Evolutionary conservation across 1,140 invertebrate species (phyloP), one percentile per base, ranked within the genome.

Genomic region (Drosophila teissieri): DNA sequence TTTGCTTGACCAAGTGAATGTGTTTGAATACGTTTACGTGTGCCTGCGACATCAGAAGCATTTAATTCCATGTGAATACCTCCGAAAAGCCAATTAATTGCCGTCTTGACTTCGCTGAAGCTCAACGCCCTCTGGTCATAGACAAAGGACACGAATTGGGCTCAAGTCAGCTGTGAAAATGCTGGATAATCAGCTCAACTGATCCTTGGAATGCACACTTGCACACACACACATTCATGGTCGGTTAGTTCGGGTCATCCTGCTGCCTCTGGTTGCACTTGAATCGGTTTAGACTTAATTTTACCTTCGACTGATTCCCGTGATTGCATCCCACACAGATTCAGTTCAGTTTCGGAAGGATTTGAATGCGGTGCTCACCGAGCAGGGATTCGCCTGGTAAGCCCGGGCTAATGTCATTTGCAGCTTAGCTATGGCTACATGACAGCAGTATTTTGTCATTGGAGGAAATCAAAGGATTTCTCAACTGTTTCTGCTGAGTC

Each of bases 401-500:
- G 31, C 22, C 58, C 27, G 14, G 63, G 51, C 81, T 84, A 73
- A 85, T 85, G 81, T 84, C 81, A 80, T 77, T 80, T 76, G 19
- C 49, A 75, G 60, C 68, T 85, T 63, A 80, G 64, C 72, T 44
- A 65, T 60, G 77, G 64, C 67, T 44, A 73, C 65, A 79, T 86
- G 83, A 88, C 79, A 78, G 83, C 70, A 57, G 48, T 74, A 70
- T 81, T 86, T 86, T 70, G 60, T 62, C 60, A 62, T 60, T 62
- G 39, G 44, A 46, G 60, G 44, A 88, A 86, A 78, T 81, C 68
- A 53, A 63, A 69, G 60, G 49, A 62, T 63, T 74, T 54, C 52
- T 49, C 53, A 48, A 58, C 55, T 80, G 60, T 73, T 83, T 81
- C 31, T 64, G 82, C 82, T 88, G 83, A 86, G 54, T 88, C 79